Evolutionary conservation across 2,113 vertebrate genomes (phyloP), one percentile per base, ranked within the genome.

Genomic region (Cyanocitta stelleri): DNA sequence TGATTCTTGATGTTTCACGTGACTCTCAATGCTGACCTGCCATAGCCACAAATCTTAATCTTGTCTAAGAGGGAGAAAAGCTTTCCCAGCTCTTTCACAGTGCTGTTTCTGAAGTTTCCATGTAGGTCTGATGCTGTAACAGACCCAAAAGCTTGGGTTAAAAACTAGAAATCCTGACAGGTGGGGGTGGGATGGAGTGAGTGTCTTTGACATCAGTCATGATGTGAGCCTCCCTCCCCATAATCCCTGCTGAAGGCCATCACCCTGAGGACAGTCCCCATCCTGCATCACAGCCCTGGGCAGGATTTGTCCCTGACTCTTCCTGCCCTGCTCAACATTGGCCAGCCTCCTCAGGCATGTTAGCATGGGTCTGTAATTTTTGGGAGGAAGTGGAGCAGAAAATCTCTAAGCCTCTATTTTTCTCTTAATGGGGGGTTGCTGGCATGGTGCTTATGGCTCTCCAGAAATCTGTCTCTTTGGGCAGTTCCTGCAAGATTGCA

Each of bases 311-410:
- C n/a, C 29, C 64, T 10, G 4, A 24, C 44, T 82, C 62, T 82
- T 92, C 48, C 69, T 5, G 5, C 73, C 55, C 46, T 84, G 72
- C 55, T 91, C 4, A 3, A 12, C 51, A 8, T 52, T 6, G 9
- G 30, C 51, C 68, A 77, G 27, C 35, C 26, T 84, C 76, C 72
- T 19, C 3, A 7, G 84, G 55, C 48, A 13, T 14, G 22, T 88
- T 80, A 68, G 43, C 3, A 0, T 67, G 30, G 35, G 39, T 51
- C 89, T 94, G 68, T 96, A 87, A 91, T 96, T 91, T 78, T 67
- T 48, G 56, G 73, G 44, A 74, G 52, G 80, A 90, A 93, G 89
- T 81, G 81, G 56, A 89, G 56, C 69, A 95, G 77, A 91, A 94
- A 66, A 92, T 87, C 39, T 35, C 73, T 33, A 74, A 86, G 72